These are phyloP conservation scores for Clarias batrachus DNA, from an alignment of 2,113 vertebrate species.

Conservation along the genomic window DNA sequence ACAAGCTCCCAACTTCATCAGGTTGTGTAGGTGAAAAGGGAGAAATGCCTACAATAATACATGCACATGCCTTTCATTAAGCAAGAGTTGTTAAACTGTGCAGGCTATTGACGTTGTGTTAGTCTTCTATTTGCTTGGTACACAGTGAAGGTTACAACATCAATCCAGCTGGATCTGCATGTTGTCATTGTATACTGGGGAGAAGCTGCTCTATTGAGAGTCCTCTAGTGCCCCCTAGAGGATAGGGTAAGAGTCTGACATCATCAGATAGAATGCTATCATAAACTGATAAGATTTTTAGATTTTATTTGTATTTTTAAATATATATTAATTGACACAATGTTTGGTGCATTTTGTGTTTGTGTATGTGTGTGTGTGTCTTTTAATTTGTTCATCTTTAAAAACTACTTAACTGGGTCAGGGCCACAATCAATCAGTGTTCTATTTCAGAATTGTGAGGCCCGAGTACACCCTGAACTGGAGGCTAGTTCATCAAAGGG, in stretches of 20 bases:
- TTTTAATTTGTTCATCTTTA: not conserved
- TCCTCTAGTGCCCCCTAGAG: conserved; percentile 26
- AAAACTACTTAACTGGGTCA: not conserved
- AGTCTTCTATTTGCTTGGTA: not conserved
- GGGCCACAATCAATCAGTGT: not conserved
- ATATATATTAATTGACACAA: not conserved
- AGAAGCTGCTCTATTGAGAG: not conserved
- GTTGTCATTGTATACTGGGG: not conserved
- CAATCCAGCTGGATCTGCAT: not conserved
- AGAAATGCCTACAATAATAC: not conserved
- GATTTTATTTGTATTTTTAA: too few relatives aligned
- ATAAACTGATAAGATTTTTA: not conserved
- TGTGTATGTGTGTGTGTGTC: not conserved
- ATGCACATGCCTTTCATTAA: not conserved
- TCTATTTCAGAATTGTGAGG: not conserved
- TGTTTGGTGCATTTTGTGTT: not conserved
- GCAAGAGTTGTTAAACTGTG: not conserved
- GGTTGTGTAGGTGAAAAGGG: not conserved
- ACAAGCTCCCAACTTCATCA: not conserved
- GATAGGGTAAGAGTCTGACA: not conserved
- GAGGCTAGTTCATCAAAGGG: not conserved
- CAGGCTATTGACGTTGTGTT: not conserved
- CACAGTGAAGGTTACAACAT: not conserved
- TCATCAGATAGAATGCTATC: not conserved
- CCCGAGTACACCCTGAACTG: not conserved